Conservation (phyloP, 2,113 vertebrate genomes). For the Synodontis membranacea region DNA sequence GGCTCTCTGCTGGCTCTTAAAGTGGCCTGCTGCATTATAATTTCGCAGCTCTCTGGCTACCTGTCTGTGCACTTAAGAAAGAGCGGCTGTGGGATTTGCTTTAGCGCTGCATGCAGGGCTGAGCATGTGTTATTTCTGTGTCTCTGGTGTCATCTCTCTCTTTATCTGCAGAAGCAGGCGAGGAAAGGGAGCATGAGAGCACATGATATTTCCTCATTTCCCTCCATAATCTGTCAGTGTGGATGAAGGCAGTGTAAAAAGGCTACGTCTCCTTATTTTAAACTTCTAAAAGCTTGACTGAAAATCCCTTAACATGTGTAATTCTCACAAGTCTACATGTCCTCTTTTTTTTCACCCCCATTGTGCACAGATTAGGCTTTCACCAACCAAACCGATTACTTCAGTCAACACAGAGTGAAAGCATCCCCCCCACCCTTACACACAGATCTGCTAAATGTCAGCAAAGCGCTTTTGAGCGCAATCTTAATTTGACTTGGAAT, state of each 20-base stretch:
- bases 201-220: slow-evolving; percentile 41
- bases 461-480: slow-evolving; percentile 76
- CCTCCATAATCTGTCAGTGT: slow-evolving; percentile 39
- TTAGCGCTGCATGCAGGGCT: slow-evolving; percentile 30
- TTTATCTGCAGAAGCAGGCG: slow-evolving; percentile 34
- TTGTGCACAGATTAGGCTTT: slow-evolving; percentile 64
- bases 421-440: slow-evolving; percentile 57
- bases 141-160: slow-evolving; percentile 37
- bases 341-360: slow-evolving; percentile 37
- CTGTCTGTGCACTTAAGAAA: slow-evolving; percentile 58
- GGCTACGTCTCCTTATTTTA: slow-evolving; percentile 41
- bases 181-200: slow-evolving; percentile 27
- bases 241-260: slow-evolving; percentile 43
- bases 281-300: slow-evolving; percentile 30
- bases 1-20: slow-evolving; percentile 26
- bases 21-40: slow-evolving; percentile 52
- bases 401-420: slow-evolving; percentile 70
- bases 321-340: slow-evolving; percentile 48
- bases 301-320: slow-evolving; percentile 54
- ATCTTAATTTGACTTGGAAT: slow-evolving; percentile 79
- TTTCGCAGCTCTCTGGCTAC: slow-evolving; percentile 51
- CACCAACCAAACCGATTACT: slow-evolving; percentile 67
- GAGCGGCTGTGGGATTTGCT: slow-evolving; percentile 43
- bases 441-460: slow-evolving; percentile 80
- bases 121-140: slow-evolving; percentile 51